phyloP scores from a whole-genome alignment of 2,797 vertebrate genomes.

The Lagorchestes hirsutus region DNA sequence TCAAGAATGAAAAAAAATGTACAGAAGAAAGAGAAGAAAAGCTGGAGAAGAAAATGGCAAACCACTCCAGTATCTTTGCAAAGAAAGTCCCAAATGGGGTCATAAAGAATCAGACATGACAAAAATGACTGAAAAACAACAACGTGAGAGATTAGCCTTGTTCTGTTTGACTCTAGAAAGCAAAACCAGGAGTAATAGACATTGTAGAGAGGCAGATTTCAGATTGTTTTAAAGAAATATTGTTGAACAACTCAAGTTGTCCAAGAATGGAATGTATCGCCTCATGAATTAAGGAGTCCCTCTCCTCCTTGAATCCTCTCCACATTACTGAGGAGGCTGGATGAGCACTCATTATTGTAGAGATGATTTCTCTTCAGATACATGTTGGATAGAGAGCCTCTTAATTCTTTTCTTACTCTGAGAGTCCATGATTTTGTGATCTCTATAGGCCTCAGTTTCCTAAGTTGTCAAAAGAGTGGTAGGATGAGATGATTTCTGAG shows the following conservation, averaged over 20 bases:
- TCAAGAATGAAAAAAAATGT: background rate
- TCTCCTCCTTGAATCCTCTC: background rate
- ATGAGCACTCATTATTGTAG: background rate
- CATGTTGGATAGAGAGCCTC: background rate
- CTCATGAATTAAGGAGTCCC: background rate
- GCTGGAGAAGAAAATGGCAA: background rate
- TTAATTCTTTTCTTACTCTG: background rate
- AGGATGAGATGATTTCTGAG: background rate
- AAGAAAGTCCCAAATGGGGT: background rate
- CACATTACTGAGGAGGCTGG: background rate
- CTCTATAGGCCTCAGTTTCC: background rate
- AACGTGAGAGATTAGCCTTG: background rate
- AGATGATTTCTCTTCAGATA: background rate
- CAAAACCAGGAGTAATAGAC: background rate
- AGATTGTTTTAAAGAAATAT: background rate
- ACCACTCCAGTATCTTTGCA: background rate
- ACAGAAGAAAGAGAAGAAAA: too few relatives aligned
- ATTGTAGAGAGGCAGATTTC: background rate
- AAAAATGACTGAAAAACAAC: background rate
- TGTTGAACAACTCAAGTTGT: background rate
- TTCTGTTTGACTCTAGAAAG: background rate
- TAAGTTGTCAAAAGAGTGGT: background rate
- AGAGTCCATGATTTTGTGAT: background rate
- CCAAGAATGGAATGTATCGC: background rate
- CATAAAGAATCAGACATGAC: background rate